A percentile compares a stretch with the other conserved stretches of the same genome.
Evolutionary conservation across 2,888 invertebrate genomes (phyloP).

Genomic region (Alloscopus bannaensis): DNA sequence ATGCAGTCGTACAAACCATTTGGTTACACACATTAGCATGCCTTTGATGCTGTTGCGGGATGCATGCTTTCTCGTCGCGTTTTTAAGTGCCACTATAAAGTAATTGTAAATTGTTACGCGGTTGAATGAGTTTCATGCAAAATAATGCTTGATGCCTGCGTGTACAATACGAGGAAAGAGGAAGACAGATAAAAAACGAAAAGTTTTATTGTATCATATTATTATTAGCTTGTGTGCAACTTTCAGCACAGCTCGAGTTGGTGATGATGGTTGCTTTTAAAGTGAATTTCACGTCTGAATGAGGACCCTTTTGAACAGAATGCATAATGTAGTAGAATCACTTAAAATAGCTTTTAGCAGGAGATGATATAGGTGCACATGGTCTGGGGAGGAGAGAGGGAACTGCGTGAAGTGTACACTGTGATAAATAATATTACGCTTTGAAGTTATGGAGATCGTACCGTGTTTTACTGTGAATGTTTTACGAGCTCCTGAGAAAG

Average conservation of each 20-base stretch:
- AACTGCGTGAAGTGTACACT: too few relatives aligned
- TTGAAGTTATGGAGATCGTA: too few relatives aligned
- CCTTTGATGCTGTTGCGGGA: conserved; percentile 15
- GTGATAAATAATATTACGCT: too few relatives aligned
- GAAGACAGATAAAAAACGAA: background rate
- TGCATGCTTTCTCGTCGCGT: conserved; percentile 18
- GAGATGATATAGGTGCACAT: background rate
- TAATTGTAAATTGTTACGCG: conserved; percentile 28
- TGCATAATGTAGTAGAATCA: conserved; percentile 17
- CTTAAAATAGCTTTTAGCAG: conserved; percentile 9
- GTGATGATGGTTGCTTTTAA: conserved; percentile 4
- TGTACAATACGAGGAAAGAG: too few relatives aligned
- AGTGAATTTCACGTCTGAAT: conserved; percentile 9
- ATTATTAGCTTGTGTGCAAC: too few relatives aligned
- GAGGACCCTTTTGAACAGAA: background rate
- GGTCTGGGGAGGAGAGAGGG: too few relatives aligned
- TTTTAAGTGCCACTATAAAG: conserved; percentile 34
- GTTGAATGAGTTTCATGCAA: conserved; percentile 22
- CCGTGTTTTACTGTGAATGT: too few relatives aligned
- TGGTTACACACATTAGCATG: conserved; percentile 36
- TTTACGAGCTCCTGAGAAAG: too few relatives aligned
- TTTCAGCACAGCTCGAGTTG: background rate
- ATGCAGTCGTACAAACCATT: conserved; percentile 32
- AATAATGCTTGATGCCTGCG: too few relatives aligned
- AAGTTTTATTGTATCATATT: background rate